Evolutionary conservation across 1,140 invertebrate genomes (phyloP).

Genomic region (Caenorhabditis briggsae): DNA sequence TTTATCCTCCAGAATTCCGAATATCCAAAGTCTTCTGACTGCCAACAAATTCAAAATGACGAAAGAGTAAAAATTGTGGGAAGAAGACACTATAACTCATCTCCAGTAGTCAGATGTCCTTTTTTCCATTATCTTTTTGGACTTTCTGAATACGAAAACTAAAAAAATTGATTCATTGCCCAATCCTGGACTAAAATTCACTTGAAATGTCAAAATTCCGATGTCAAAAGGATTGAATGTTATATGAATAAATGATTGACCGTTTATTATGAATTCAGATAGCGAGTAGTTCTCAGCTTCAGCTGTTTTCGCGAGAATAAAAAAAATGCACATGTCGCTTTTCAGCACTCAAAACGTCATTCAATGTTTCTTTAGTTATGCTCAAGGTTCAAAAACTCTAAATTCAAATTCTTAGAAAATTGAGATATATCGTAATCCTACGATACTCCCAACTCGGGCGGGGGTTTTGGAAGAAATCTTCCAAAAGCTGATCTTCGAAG

Average conservation of each 20-base stretch:
- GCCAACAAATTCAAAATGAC: not conserved
- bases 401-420: too few species aligned
- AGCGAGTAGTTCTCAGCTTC: not conserved
- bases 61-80: not conserved
- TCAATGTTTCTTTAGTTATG: not conserved
- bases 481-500: too few species aligned
- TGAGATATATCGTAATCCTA: too few species aligned
- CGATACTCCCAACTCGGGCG: too few species aligned
- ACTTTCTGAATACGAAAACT: not conserved
- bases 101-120: not conserved
- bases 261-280: not conserved
- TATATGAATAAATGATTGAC: not conserved
- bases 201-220: not conserved
- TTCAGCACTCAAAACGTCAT: conserved; percentile 22
- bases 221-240: not conserved
- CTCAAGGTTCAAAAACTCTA: not conserved
- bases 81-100: not conserved
- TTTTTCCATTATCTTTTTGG: not conserved
- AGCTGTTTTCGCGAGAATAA: not conserved
- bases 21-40: not conserved
- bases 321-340: conserved; percentile 22
- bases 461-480: too few species aligned
- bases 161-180: conserved; percentile 1
- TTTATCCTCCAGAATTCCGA: too few species aligned
- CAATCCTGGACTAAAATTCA: too few species aligned